Base-by-base conservation (phyloP, 2,797 vertebrate species). In the Gastrophryne carolinensis region DNA sequence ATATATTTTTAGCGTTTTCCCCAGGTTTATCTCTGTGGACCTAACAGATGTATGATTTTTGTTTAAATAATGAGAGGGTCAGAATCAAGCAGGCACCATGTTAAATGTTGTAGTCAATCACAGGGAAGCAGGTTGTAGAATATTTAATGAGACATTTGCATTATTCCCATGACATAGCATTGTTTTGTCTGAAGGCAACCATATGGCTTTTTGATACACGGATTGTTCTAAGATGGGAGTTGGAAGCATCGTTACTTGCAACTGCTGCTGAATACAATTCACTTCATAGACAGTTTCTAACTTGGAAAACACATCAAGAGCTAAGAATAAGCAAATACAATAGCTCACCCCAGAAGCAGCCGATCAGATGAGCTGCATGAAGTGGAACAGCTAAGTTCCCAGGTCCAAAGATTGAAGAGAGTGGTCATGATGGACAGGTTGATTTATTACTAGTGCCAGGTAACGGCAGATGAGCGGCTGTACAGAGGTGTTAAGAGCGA, bases 21-120 rank as follows among this genome's bases (percentile, higher is more conserved):
- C 29, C 27, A 7, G 12, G 60, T 34, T 50, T 32, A 60, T 75
- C 63, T 68, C 63, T 61, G 17, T 67, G 63, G 72, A 60, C 63
- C 50, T 50, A 75, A 37, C 72, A 75, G 72, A 75, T 75, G 72
- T 58, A 56, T 57, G 41, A 47, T 35, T 75, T 75, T 67, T 60
- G 63, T 47, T 68, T 54, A 74, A 74, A 74, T 66, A 52, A 65
- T 75, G 37, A 52, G 30, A 15, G 30, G 56, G 56, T 75, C 30
- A 29, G 52, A 75, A 67, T 37, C 41, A 60, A 66, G 49, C 62
- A 67, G 63, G 54, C 72, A 41, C 53, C 54, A 60, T 21, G 63
- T 60, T 72, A 72, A 72, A 72, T 72, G 56, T 61, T 75, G 52
- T 58, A 75, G 64, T 60, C 53, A 67, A 67, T 67, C 53, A 75